Base-by-base conservation (phyloP, 2,888 invertebrate species). In the Ormyrus rosae region DNA sequence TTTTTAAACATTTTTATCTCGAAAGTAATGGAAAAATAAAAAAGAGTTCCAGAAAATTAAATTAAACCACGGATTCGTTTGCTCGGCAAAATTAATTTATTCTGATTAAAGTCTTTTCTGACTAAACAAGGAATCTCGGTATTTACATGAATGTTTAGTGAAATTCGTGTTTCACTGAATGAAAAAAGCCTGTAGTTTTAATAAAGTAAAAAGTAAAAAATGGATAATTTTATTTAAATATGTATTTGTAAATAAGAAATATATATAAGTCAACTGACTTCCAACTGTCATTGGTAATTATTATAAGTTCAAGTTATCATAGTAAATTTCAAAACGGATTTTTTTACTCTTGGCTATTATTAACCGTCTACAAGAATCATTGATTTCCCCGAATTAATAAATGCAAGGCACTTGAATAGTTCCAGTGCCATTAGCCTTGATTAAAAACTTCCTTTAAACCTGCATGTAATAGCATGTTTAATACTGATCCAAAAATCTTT, bases 401-500 rank as follows among this genome's bases (percentile, higher is more conserved):
- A 34, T 51, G 55, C 61, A 46, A 72, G 63, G 64, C 50, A 73
- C 48, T 64, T 55, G 56, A 55, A 55, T 55, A 64, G 56, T 46
- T 56, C 34, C 9, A 7, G 48, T 5, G 46, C 73, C 63, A 73
- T 73, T 73, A 73, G 64, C 45, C 13, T 34, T 73, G 73, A 73
- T 73, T 64, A 53, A 72, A 71, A 72, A 63, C 63, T 61, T 72
- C 60, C 63, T 63, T 55, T 64, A 56, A 64, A 3, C 4, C 34
- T 73, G 19, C 34, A 64, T 48, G 10, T 11, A 11, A 73, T 55
- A 56, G 53, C 34, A 64, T 56, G 64, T 10, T 13, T 11, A 53
- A 11, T 48, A 65, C 60, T 48, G 51, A 61, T 10, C 9, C 53
- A 64, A 64, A 55, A 73, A 51, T 10, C 63, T 64, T 55, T 53